Conservation (phyloP, 2,888 invertebrate species). For the Torymus tubicola region DNA sequence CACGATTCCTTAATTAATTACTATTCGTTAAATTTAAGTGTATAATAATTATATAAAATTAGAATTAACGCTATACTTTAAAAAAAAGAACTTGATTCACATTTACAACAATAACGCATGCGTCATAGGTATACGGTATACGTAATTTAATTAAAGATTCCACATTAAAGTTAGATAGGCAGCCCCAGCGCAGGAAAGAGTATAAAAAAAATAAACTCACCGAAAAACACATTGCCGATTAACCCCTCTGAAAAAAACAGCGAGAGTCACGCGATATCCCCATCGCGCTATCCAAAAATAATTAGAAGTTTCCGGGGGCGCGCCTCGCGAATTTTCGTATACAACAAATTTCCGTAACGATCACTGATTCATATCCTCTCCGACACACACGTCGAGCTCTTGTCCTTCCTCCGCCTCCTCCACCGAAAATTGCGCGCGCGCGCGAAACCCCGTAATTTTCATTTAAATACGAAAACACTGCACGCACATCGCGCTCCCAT, state of each 20-base stretch:
- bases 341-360: slow-evolving; percentile 8
- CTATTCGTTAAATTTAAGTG: not conserved
- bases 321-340: slow-evolving; percentile 10
- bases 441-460: slow-evolving; percentile 35
- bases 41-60: not conserved
- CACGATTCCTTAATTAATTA: no score
- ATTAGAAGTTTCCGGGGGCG: slow-evolving; percentile 37
- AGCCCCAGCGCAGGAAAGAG: not conserved
- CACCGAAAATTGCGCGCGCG: slow-evolving; percentile 11
- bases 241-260: slow-evolving; percentile 5
- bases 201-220: not conserved
- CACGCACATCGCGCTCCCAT: no score
- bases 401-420: not conserved
- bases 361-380: slow-evolving; percentile 15
- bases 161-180: slow-evolving; percentile 5
- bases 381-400: not conserved
- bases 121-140: not conserved
- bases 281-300: slow-evolving; percentile 33
- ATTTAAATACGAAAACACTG: slow-evolving; percentile 8
- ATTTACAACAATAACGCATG: not conserved
- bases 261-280: slow-evolving; percentile 39
- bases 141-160: slow-evolving; percentile 28
- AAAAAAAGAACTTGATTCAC: slow-evolving; percentile 3
- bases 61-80: not conserved
- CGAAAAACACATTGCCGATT: slow-evolving; percentile 24